These are phyloP conservation scores for Cepaea nemoralis DNA, from an alignment of 1,140 invertebrate species.

Conservation along the genomic window DNA sequence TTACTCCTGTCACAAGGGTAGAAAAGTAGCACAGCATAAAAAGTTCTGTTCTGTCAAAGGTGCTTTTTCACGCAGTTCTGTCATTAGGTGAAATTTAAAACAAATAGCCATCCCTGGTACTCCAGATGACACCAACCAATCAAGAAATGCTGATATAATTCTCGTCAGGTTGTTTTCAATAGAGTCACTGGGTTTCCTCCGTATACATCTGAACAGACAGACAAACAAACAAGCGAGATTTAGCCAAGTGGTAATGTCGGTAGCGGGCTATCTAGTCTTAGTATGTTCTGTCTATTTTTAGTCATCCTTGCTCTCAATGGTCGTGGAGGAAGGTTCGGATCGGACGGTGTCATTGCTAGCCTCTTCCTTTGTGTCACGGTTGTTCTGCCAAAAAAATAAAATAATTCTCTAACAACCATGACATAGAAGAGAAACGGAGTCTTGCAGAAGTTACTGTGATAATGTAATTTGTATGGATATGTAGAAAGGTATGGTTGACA, in stretches of 20 bases:
- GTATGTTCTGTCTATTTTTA: background rate
- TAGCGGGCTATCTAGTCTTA: background rate
- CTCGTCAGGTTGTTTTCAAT: constrained; percentile 31
- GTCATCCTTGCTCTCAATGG: constrained; percentile 21
- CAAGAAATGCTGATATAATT: background rate
- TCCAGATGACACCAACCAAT: constrained; percentile 11
- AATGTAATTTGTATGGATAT: no score
- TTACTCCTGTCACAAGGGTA: background rate
- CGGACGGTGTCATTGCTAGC: constrained; percentile 31
- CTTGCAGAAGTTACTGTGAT: no score
- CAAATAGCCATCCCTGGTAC: constrained; percentile 18
- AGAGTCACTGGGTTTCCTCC: constrained; percentile 34
- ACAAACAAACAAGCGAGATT: constrained; percentile 1
- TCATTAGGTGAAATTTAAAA: background rate
- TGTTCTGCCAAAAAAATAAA: background rate
- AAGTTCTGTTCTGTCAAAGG: no score
- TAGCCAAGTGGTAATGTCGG: background rate
- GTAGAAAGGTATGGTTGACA: no score
- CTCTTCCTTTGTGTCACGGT: constrained; percentile 13
- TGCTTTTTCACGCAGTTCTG: background rate
- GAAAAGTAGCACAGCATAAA: background rate
- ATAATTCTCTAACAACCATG: no score
- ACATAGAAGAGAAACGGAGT: no score
- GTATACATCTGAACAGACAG: constrained; percentile 1
- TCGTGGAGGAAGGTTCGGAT: constrained; percentile 32